Percentiles rank a stretch among this genome's conserved stretches.
Evolutionary conservation across 2,797 vertebrate genomes (phyloP).

Genomic region (Heterohyrax brucei): DNA sequence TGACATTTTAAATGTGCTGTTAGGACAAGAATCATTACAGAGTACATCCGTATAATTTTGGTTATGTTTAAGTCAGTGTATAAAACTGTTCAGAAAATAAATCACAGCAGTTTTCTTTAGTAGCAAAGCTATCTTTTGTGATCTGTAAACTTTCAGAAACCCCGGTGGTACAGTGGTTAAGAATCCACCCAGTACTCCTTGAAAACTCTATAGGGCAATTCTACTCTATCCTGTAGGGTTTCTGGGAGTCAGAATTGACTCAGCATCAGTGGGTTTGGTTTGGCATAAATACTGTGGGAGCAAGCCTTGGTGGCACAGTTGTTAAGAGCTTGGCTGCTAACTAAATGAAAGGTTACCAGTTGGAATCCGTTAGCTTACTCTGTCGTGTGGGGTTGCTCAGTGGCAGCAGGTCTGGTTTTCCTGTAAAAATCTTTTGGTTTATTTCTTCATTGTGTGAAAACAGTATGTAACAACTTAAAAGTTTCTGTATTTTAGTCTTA

Average conservation of each 20-base stretch:
- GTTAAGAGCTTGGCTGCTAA: too few species aligned
- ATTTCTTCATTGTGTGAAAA: conserved; percentile 63
- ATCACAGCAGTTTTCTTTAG: conserved; percentile 43
- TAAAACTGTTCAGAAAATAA: conserved; percentile 46
- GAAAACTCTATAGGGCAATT: too few species aligned
- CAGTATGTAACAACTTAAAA: conserved; percentile 52
- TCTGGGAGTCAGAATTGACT: too few species aligned
- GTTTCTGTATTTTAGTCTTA: conserved; percentile 52
- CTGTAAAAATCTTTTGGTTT: conserved; percentile 46
- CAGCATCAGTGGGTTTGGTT: too few species aligned
- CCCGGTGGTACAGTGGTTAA: too few species aligned
- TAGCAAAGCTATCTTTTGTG: conserved; percentile 59
- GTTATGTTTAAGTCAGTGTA: conserved; percentile 56
- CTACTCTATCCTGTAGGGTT: too few species aligned
- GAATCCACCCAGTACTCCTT: too few species aligned
- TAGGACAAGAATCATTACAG: conserved; percentile 34
- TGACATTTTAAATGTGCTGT: conserved; percentile 20
- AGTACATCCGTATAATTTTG: conserved; percentile 61
- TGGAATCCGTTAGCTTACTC: too few species aligned
- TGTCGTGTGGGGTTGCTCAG: too few species aligned
- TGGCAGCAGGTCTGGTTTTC: not conserved
- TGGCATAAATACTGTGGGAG: too few species aligned
- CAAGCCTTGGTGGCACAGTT: too few species aligned
- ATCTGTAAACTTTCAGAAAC: not conserved
- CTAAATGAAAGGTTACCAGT: too few species aligned